These are phyloP conservation scores for Addax nasomaculatus DNA, from an alignment of 2,113 vertebrate genomes.

Conservation along the genomic window DNA sequence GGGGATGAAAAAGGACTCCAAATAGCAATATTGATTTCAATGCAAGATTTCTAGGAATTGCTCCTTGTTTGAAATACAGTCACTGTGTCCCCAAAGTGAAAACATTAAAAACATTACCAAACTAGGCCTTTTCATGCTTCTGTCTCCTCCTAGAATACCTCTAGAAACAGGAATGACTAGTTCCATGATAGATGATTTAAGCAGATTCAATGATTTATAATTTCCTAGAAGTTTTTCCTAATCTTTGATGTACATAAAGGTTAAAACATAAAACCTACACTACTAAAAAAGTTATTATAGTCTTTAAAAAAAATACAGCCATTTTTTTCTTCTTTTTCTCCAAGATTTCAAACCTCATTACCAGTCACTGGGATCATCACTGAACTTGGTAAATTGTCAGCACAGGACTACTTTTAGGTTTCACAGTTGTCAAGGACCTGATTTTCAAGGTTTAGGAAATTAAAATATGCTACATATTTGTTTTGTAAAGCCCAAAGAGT, in stretches of 20 bases:
- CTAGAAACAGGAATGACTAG: neutral
- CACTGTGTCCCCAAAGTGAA: neutral
- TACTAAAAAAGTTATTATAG: neutral
- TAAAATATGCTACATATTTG: constrained; percentile 58
- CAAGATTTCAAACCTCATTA: neutral
- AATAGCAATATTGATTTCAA: neutral
- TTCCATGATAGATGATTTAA: neutral
- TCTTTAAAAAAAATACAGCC: neutral
- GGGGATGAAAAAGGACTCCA: neutral
- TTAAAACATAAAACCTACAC: neutral
- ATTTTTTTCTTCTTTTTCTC: neutral
- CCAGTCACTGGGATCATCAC: neutral
- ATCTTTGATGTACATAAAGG: neutral
- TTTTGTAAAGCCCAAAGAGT: neutral
- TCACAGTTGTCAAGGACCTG: constrained; percentile 1
- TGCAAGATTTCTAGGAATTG: neutral
- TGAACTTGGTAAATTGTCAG: neutral
- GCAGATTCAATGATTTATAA: neutral
- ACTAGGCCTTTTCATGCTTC: neutral
- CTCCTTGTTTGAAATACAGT: neutral
- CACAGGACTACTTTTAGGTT: constrained; percentile 14
- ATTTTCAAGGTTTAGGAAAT: constrained; percentile 36
- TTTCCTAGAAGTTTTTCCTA: neutral
- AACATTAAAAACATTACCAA: neutral
- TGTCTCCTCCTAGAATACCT: neutral